A percentile compares a stretch with the other conserved stretches of the same genome.
Evolutionary conservation across 2,113 vertebrate genomes (phyloP).

Genomic region (Globicephala melas): DNA sequence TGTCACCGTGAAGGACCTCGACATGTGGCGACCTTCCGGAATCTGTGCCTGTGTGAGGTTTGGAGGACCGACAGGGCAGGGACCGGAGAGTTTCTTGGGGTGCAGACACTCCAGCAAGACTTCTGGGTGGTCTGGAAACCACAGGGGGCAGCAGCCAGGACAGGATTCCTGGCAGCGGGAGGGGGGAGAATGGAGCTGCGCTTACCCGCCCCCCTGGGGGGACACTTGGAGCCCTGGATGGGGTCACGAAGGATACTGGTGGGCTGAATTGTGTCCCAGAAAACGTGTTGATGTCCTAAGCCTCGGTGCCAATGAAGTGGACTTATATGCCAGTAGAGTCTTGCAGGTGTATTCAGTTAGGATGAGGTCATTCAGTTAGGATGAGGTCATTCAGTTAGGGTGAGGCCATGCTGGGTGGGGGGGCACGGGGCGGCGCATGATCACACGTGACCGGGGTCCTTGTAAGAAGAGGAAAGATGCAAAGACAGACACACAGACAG

Average conservation of each 20-base stretch:
- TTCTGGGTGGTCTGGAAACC: neutral
- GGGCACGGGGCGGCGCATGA: neutral
- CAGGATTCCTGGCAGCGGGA: neutral
- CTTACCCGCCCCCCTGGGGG: neutral
- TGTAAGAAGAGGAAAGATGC: neutral
- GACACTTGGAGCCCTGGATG: neutral
- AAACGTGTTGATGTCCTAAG: no score
- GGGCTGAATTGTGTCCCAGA: neutral
- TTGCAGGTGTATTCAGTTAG: neutral
- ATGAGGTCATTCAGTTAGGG: neutral
- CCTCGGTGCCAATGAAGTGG: neutral
- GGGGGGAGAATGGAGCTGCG: neutral
- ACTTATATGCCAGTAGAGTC: neutral
- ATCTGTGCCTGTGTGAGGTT: neutral
- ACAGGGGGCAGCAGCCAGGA: neutral
- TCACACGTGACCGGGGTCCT: neutral
- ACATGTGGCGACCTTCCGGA: neutral
- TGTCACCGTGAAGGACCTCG: fast-evolving
- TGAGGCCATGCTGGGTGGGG: neutral
- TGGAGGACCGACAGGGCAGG: neutral
- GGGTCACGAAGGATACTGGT: neutral
- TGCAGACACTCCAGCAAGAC: no score
- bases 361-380: neutral
- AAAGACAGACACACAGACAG: no score
- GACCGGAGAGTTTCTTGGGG: neutral